Base-by-base conservation (phyloP, 2,797 vertebrate species). In the Rhinella marina region DNA sequence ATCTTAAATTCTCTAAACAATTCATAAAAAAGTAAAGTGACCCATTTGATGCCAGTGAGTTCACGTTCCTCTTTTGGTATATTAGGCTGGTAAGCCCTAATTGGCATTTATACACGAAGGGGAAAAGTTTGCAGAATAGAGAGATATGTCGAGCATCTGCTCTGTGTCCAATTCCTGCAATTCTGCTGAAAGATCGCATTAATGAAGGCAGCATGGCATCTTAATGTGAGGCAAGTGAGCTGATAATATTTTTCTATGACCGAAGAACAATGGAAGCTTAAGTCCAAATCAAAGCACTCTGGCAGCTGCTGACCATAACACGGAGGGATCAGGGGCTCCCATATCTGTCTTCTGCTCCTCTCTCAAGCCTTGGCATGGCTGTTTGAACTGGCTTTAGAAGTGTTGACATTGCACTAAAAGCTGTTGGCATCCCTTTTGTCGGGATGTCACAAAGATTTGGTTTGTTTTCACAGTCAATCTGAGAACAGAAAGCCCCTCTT, bases 361-460 rank as follows among this genome's bases (percentile, higher is more conserved):
- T 92, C 90, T 87, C 0, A 6, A 87, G 75, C 86, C 90, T 91
- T 90, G 90, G 17, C 59, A 87, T 90, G 84, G 91, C 93, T 95
- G 92, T 94, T 94, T 95, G 91, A 94, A 93, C 90, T 94, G 91
- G 88, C 90, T 86, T 59, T 88, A 89, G 27, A 75, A 56, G 85
- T 93, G 90, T 92, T 95, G 92, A 94, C 92, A 90, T 92, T 93
- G 90, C 88, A 90, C 88, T 91, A 90, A 90, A 92, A 92, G 90
- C 92, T 91, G 86, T 92, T 89, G 87, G 87, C 90, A 91, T 91
- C 83, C 90, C 92, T 91, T 93, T 93, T 94, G 92, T 95, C 91
- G 90, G 92, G 90, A 93, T 94, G 93, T 95, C 93, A 94, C 90
- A 92, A 93, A 93, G 92, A 91, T 92, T 94, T 93, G 90, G 90